A percentile compares a stretch with the other conserved stretches of the same genome.
Evolutionary conservation across 2,888 invertebrate genomes (phyloP).

Genomic region (Drosophila pegasa): DNA sequence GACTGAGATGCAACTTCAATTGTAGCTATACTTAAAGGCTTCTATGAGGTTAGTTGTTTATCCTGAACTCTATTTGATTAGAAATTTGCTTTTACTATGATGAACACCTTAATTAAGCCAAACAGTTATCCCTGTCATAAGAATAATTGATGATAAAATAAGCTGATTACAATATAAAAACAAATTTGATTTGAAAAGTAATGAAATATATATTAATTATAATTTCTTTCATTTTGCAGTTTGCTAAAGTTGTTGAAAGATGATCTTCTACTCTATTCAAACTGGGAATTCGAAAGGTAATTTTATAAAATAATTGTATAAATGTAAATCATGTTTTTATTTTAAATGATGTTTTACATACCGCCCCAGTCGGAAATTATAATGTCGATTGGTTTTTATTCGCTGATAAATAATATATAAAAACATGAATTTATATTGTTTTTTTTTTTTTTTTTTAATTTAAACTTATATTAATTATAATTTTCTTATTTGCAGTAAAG

Average conservation of each 20-base stretch:
- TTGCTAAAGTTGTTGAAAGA: neutral
- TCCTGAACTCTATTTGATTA: neutral
- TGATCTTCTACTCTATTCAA: neutral
- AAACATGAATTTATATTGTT: neutral
- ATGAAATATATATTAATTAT: neutral
- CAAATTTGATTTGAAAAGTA: slow-evolving; percentile 23
- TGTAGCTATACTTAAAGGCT: neutral
- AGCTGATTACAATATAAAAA: slow-evolving; percentile 23
- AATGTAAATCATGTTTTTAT: neutral
- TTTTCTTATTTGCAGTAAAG: slow-evolving; percentile 13
- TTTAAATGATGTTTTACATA: slow-evolving; percentile 45
- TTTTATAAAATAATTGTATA: neutral
- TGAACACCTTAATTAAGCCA: slow-evolving; percentile 55
- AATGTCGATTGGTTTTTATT: slow-evolving; percentile 51
- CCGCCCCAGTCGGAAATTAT: slow-evolving; percentile 57
- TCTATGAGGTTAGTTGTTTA: slow-evolving; percentile 24
- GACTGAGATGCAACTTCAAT: too few species aligned
- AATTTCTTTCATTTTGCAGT: neutral
- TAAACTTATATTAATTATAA: neutral
- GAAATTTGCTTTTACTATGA: slow-evolving; percentile 20
- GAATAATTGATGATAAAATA: slow-evolving; percentile 62
- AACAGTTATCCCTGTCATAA: slow-evolving; percentile 71
- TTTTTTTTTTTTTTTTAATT: neutral
- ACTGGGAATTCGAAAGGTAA: slow-evolving; percentile 26
- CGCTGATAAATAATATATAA: slow-evolving; percentile 36